Base-by-base conservation (phyloP, 2,113 vertebrate genomes). In the Calonectris borealis region DNA sequence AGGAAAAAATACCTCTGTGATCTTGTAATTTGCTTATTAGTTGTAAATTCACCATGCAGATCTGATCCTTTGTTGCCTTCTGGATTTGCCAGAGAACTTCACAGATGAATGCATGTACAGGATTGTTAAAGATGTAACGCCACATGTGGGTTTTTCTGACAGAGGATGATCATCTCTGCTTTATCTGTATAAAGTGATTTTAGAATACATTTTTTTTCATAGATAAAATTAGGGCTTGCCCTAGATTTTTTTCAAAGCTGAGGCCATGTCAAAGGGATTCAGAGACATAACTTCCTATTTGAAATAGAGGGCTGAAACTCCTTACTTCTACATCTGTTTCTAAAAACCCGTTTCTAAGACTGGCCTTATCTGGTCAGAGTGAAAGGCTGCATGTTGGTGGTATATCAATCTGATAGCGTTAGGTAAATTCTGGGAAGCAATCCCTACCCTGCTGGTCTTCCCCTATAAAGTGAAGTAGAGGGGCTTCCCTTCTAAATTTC, bases 161-260 rank as follows among this genome's bases (percentile, higher is more conserved):
- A 58, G 81, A 62, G 73, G 7, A 44, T 70, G 75, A 91, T 95
- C 86, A 94, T 76, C 86, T 91, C 89, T 85, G 66, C 86, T 91
- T 91, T 65, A 91, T 88, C 86, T 82, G 15, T 86, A 42, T 91
- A 42, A 96, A 94, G 65, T 91, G 89, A 69, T 89, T 94, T 90
- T 79, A 83, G 60, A 93, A 77, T 90, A 60, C 3, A 1, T 26
- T 36, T 36, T 36, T 94, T 94, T 84, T 85, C 18, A 34, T 32
- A 77, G 42, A 81, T 62, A 57, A 92, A 96, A 96, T 94, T 92
- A 88, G 92, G 76, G 51, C 76, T 92, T 96, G 83, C 34, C 90
- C 92, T 90, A 94, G 85, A 86, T 95, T 66, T 71, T 57, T 86
- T 62, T n/a, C 42, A 58, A 83, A 94, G 85, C 87, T 77, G 66